A percentile compares a stretch with the other conserved stretches of the same genome.
These are phyloP conservation scores for Nemurella pictetii DNA, from an alignment of 2,888 invertebrate species.

Conservation along the genomic window DNA sequence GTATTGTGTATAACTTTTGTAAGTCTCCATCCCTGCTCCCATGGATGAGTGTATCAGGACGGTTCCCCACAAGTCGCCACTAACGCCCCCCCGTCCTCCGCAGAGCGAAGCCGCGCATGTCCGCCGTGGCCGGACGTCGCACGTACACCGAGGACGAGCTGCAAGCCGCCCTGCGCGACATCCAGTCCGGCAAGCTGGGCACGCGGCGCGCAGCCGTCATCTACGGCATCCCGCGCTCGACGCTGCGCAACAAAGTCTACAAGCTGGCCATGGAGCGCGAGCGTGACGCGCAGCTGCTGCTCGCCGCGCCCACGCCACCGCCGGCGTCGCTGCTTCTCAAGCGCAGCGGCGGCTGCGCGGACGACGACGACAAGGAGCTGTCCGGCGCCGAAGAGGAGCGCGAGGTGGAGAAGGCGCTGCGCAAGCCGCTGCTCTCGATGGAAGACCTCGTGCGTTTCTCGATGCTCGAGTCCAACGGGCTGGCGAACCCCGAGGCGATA, in stretches of 20 bases:
- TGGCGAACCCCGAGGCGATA: constrained; percentile 44
- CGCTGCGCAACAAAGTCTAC: constrained; percentile 91
- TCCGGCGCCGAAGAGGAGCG: constrained; percentile 64
- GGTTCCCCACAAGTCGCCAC: background rate
- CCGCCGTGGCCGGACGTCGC: constrained; percentile 61
- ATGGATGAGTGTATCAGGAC: too few relatives aligned
- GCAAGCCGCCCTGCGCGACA: constrained; percentile 90
- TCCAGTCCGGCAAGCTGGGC: constrained; percentile 89
- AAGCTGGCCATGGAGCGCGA: constrained; percentile 75
- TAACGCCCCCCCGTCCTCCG: constrained; percentile 44
- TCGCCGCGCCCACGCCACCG: constrained; percentile 32
- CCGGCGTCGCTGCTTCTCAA: constrained; percentile 38
- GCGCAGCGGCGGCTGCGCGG: constrained; percentile 36
- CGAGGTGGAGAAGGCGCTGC: constrained; percentile 61
- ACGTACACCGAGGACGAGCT: constrained; percentile 96
- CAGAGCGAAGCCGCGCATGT: constrained; percentile 70
- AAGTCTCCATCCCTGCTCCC: too few relatives aligned
- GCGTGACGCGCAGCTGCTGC: constrained; percentile 57
- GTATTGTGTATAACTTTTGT: too few relatives aligned
- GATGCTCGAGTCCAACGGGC: constrained; percentile 33
- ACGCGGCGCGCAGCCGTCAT: constrained; percentile 91
- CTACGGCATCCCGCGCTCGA: constrained; percentile 95
- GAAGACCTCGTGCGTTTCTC: constrained; percentile 62
- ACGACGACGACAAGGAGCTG: constrained; percentile 61
- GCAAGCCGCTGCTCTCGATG: constrained; percentile 60